Conservation (phyloP, 1,140 invertebrate genomes). For the Zaprionus ornatus region DNA sequence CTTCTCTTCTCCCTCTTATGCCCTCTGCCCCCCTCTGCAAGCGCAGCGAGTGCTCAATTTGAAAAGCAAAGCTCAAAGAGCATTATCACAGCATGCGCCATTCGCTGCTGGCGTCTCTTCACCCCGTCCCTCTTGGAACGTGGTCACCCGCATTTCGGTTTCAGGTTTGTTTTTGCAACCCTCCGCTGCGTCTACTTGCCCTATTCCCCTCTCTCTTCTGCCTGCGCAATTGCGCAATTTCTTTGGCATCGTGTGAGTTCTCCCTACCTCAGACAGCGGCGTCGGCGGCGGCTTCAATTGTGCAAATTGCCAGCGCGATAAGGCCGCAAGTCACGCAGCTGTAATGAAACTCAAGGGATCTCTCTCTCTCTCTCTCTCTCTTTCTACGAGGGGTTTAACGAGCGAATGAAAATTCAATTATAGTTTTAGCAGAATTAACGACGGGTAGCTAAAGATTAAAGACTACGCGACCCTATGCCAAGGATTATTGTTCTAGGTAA, state of each 20-base stretch:
- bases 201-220: neutral
- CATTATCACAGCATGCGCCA: slow-evolving; percentile 79
- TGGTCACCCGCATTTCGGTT: slow-evolving; percentile 65
- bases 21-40: slow-evolving; percentile 28
- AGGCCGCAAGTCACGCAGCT: slow-evolving; percentile 23
- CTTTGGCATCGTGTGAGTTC: slow-evolving; percentile 59
- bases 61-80: slow-evolving; percentile 76
- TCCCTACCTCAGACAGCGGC: neutral
- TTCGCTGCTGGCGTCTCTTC: neutral
- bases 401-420: slow-evolving; percentile 5
- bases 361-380: no score
- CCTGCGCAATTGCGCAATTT: slow-evolving; percentile 66
- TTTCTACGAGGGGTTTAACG: neutral
- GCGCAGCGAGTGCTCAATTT: slow-evolving; percentile 79
- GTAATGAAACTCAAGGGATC: slow-evolving; percentile 4
- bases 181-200: slow-evolving; percentile 14
- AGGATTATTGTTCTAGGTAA: neutral
- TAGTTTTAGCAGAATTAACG: neutral
- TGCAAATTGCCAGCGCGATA: slow-evolving; percentile 51
- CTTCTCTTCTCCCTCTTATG: neutral
- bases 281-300: slow-evolving; percentile 11
- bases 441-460: slow-evolving; percentile 2
- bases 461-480: neutral
- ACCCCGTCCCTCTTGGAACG: slow-evolving; percentile 15
- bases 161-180: slow-evolving; percentile 65